Percentiles rank a stretch among this genome's conserved stretches.
Evolutionary conservation across 2,113 vertebrate genomes (phyloP).

Genomic region (Noturus placidus): DNA sequence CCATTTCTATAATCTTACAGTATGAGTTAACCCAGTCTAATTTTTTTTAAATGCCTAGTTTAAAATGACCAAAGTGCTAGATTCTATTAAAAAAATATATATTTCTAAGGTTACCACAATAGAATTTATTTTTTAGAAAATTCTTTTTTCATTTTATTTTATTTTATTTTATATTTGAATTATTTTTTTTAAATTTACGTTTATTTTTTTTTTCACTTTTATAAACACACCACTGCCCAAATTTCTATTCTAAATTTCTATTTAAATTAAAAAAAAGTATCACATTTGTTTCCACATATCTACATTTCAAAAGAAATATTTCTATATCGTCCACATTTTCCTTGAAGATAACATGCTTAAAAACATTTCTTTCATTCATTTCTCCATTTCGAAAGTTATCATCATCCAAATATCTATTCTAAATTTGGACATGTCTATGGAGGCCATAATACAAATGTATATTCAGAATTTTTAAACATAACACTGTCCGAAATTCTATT

Average conservation of each 20-base stretch:
- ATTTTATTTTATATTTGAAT: background rate
- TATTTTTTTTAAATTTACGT: background rate
- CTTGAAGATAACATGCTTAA: background rate
- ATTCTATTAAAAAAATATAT: background rate
- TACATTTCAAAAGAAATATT: background rate
- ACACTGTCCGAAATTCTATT: background rate
- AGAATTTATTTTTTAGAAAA: background rate
- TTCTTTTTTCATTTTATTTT: background rate
- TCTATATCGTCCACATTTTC: too few relatives aligned
- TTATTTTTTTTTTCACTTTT: background rate
- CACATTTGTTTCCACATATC: background rate
- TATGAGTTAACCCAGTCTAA: constrained; percentile 31
- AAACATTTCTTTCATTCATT: background rate
- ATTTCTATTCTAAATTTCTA: background rate
- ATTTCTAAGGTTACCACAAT: background rate
- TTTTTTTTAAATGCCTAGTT: background rate
- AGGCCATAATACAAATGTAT: background rate
- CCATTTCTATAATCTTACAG: constrained; percentile 97
- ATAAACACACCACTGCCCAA: background rate
- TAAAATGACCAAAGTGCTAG: background rate
- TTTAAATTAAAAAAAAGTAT: background rate
- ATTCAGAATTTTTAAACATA: too few relatives aligned
- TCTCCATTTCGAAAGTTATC: background rate
- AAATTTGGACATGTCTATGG: background rate
- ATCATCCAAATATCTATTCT: background rate